Conservation (phyloP, 2,113 vertebrate genomes). For the Spheniscus mendiculus region DNA sequence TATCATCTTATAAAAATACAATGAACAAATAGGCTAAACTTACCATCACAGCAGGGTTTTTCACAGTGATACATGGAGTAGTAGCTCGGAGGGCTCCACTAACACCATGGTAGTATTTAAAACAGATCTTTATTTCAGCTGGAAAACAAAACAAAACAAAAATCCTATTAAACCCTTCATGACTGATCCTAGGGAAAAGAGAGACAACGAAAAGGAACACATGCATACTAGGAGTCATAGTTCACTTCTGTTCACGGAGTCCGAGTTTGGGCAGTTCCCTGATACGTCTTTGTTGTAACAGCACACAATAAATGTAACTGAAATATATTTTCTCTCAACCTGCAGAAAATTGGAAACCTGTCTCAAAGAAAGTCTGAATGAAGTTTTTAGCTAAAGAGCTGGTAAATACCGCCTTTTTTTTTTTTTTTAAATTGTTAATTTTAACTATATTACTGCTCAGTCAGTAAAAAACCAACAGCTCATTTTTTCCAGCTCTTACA, state of each 20-base stretch:
- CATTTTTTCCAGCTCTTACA: background rate
- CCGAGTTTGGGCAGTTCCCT: background rate
- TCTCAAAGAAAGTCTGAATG: background rate
- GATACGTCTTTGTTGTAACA: background rate
- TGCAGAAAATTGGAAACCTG: background rate
- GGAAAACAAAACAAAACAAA: slow-evolving; percentile 61
- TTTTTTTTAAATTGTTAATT: background rate
- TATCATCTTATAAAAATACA: background rate
- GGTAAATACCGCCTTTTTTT: background rate
- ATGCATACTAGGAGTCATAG: background rate
- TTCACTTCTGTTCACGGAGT: background rate
- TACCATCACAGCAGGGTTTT: slow-evolving; percentile 93
- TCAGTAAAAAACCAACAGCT: background rate
- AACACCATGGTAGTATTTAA: slow-evolving; percentile 98
- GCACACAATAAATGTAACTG: background rate
- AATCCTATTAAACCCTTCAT: background rate
- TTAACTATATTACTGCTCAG: background rate
- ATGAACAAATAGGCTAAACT: slow-evolving; percentile 34
- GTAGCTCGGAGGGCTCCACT: slow-evolving; percentile 94
- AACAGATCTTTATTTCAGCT: slow-evolving; percentile 99
- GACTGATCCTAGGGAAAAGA: background rate
- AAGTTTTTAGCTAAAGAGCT: background rate
- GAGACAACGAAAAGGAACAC: background rate
- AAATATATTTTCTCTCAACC: background rate
- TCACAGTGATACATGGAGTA: slow-evolving; percentile 97